phyloP scores from a whole-genome alignment of 2,113 vertebrate species.

The cat (Felis catus) region DNA sequence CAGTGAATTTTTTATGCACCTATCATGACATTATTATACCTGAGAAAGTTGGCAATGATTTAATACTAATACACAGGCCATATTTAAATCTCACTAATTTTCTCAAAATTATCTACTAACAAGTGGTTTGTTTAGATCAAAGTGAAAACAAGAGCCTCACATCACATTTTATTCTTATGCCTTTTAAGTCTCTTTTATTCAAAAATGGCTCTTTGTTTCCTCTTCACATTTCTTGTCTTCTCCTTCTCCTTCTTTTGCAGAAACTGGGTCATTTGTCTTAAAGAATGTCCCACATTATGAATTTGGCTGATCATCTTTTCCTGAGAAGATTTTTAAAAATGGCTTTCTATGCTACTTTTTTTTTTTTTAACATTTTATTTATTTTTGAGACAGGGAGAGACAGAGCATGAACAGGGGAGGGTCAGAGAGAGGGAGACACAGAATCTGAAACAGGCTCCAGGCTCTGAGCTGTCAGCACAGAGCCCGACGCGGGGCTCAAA shows the following conservation, averaged over 20 bases:
- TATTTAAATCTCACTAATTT: background rate
- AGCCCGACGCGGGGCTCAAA: too few species aligned
- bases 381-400: too few species aligned
- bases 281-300: background rate
- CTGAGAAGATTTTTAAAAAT: background rate
- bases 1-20: background rate
- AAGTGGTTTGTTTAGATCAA: background rate
- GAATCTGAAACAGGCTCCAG: too few species aligned
- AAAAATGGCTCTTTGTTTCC: background rate
- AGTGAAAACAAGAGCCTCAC: background rate
- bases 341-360: background rate
- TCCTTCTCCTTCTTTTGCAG: background rate
- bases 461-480: too few species aligned
- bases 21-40: background rate
- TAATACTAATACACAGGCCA: background rate
- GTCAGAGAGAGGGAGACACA: too few species aligned
- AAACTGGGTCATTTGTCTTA: background rate
- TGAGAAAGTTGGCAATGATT: background rate
- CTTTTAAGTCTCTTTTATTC: background rate
- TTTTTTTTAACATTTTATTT: background rate
- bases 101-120: background rate
- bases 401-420: too few species aligned
- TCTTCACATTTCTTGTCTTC: background rate
- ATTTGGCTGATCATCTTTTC: background rate
- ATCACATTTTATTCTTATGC: background rate